Percentiles rank a stretch among this genome's conserved stretches.
Conservation (phyloP, 2,113 vertebrate species). For the Myocastor coypus region DNA sequence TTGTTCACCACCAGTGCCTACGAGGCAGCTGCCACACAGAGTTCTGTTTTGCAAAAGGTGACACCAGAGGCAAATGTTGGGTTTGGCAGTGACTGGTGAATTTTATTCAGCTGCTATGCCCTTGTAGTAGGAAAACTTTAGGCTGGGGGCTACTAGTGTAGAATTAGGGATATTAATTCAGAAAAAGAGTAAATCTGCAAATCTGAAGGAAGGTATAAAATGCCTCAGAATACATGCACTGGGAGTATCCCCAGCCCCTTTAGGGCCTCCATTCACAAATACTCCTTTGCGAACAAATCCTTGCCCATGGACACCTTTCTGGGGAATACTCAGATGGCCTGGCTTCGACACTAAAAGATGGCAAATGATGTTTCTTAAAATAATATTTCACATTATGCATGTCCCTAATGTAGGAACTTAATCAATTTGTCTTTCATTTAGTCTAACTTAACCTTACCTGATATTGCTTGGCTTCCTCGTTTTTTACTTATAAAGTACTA, state of each 20-base stretch:
- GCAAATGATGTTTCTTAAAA: not conserved
- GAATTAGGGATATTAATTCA: slow-evolving; percentile 7
- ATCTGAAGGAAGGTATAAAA: slow-evolving; percentile 5
- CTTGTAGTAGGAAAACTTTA: slow-evolving; percentile 14
- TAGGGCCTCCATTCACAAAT: not conserved
- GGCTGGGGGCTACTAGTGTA: not conserved
- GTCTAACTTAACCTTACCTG: slow-evolving; percentile 36
- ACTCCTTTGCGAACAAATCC: not conserved
- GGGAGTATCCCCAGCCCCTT: not conserved
- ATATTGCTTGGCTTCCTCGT: not conserved
- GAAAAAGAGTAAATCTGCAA: not conserved
- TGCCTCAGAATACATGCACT: not conserved
- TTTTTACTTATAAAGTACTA: slow-evolving; percentile 58
- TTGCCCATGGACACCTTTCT: not conserved
- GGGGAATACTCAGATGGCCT: not conserved
- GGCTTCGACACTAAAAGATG: slow-evolving; percentile 3
- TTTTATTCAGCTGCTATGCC: slow-evolving; percentile 33
- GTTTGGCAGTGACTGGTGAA: slow-evolving; percentile 3
- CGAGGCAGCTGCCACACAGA: not conserved
- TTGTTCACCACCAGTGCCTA: not conserved
- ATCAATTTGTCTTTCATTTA: not conserved
- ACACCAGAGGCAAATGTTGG: slow-evolving; percentile 3
- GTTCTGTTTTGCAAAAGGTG: slow-evolving; percentile 41
- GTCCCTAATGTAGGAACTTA: not conserved
- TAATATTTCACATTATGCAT: not conserved